phyloP scores from a whole-genome alignment of 1,140 invertebrate species.

The Elymnias hypermnestra region DNA sequence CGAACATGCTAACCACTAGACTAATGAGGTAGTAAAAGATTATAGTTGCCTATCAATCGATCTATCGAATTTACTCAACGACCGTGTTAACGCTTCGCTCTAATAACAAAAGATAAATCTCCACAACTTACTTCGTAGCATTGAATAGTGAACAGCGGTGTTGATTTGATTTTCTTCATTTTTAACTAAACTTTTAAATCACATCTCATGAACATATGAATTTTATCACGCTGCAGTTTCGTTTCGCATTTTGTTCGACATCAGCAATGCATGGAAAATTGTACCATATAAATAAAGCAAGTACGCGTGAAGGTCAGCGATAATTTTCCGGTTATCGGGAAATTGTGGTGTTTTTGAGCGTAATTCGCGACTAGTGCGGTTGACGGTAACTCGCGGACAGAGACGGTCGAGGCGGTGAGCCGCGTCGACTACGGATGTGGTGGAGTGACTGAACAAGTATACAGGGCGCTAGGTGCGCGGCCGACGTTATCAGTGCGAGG shows the following conservation, averaged over 20 bases:
- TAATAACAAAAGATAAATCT: conserved; percentile 7
- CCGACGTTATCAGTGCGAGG: conserved; percentile 61
- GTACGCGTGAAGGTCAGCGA: conserved; percentile 55
- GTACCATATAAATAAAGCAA: conserved; percentile 38
- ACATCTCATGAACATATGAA: conserved; percentile 23
- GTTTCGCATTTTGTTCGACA: conserved; percentile 6
- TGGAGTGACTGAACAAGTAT: conserved; percentile 26
- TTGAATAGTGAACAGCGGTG: conserved; percentile 72
- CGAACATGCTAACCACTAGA: no score
- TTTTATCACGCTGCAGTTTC: conserved; percentile 14
- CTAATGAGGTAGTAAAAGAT: no score
- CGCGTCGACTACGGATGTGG: conserved; percentile 28
- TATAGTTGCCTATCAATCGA: no score
- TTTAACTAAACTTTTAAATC: conserved; percentile 17
- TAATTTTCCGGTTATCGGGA: conserved; percentile 50
- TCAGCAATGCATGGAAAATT: conserved; percentile 29
- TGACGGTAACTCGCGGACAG: conserved; percentile 17
- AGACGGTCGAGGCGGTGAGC: conserved; percentile 13
- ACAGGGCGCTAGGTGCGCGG: conserved; percentile 9
- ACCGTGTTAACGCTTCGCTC: conserved; percentile 11
- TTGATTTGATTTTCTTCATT: conserved; percentile 62
- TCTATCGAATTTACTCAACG: not conserved
- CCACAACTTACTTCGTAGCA: conserved; percentile 75
- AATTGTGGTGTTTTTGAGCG: conserved; percentile 31
- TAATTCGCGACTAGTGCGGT: conserved; percentile 26